Base-by-base conservation (phyloP, 2,888 invertebrate species). In the Bibio marci region DNA sequence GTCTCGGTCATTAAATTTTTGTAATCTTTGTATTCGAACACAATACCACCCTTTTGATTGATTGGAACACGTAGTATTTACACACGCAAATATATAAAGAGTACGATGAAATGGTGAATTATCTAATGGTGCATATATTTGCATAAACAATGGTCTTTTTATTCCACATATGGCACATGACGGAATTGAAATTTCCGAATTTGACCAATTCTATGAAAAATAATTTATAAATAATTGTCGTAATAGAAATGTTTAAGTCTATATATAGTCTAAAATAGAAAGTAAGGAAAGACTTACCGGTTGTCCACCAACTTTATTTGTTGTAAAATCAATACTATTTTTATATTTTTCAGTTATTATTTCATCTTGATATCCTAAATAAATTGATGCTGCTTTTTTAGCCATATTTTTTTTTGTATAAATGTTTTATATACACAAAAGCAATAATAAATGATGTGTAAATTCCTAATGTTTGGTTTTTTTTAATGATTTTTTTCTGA, bases 91-190 rank as follows among this genome's bases (percentile, higher is more conserved):
- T 40, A 90, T 62, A 58, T 88, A 90, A 2, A 91, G 60, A n/a
- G 80, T 86, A 43, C 91, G 73, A 60, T 90, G 87, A 50, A 79
- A 86, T 33, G 71, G 63, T 1, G 82, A 80, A 50, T 73, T 73
- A 46, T 82, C 82, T 43, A 90, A 57, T 2, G 90, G 88, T 25
- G 87, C 88, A 61, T 90, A 90, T 48, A 90, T 70, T 63, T 91
- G 91, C 10, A 83, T 62, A 17, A 86, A 69, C 43, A 88, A 58
- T n/a, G 80, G 68, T 52, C 82, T 73, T 49, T 72, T 69, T 40
- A 80, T 60, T 37, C 78, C 74, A 55, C 87, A 87, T n/a, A 83
- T 57, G 41, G 74, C 71, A 53, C 87, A 87, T 47, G 69, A 68
- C 4, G 76, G 73, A 40, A 60, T 52, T 41, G 55, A 55, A 26